Conservation (phyloP, 2,113 vertebrate genomes). For the Desmodus rotundus region DNA sequence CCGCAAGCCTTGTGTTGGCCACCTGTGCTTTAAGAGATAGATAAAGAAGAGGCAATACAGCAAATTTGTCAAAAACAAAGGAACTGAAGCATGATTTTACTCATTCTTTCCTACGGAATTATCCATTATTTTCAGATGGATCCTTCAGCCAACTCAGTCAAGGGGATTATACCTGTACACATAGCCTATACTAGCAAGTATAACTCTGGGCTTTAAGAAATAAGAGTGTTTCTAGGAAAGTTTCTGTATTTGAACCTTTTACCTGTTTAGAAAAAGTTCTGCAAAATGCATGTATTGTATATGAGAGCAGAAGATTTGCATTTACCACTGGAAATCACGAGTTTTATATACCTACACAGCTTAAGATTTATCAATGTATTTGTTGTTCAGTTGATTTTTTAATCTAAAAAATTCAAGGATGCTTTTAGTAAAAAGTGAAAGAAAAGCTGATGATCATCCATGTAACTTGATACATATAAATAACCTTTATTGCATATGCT, state of each 20-base stretch:
- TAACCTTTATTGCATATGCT: neutral
- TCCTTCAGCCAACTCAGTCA: neutral
- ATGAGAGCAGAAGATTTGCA: neutral
- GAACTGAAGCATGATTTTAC: neutral
- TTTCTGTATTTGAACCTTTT: neutral
- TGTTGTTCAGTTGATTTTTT: neutral
- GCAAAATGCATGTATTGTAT: neutral
- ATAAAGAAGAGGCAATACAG: neutral
- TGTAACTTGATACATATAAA: neutral
- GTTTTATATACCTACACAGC: neutral
- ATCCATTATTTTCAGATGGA: neutral
- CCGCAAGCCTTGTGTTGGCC: too few relatives aligned
- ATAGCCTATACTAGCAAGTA: neutral
- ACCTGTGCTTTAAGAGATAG: neutral
- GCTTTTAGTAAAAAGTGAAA: slow-evolving; percentile 24
- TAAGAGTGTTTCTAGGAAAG: neutral
- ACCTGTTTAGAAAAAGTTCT: neutral
- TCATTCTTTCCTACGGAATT: neutral
- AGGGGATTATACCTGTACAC: neutral
- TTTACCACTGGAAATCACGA: neutral
- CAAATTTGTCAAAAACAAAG: neutral
- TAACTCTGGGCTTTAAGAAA: neutral
- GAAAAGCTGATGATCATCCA: neutral
- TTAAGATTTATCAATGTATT: neutral
- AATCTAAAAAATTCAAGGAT: slow-evolving; percentile 7